phyloP scores from a whole-genome alignment of 1,140 invertebrate species.

The Ephestia elutella region DNA sequence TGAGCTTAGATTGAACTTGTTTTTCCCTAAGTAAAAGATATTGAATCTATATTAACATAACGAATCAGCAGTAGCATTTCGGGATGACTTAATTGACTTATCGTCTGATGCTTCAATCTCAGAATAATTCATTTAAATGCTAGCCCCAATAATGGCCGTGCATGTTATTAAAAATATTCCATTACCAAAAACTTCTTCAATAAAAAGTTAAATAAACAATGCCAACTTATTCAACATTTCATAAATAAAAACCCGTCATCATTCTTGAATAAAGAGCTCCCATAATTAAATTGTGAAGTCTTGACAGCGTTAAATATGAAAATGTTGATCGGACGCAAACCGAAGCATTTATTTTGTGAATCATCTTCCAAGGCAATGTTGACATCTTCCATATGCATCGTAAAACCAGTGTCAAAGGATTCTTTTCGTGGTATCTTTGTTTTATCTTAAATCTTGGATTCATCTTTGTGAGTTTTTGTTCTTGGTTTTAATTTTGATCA shows the following conservation, averaged over 20 bases:
- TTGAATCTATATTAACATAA: no score
- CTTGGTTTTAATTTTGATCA: no score
- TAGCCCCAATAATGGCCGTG: no score
- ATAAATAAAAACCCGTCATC: not conserved
- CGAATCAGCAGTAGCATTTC: no score
- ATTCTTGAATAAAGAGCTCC: not conserved
- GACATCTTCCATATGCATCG: constrained; percentile 1
- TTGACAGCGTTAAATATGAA: constrained; percentile 5
- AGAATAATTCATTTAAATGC: constrained; percentile 20
- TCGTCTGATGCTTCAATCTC: no score
- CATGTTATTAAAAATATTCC: not conserved
- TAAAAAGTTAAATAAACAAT: not conserved
- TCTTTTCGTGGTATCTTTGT: not conserved
- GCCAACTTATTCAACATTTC: not conserved
- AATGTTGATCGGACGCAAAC: not conserved
- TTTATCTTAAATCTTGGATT: not conserved
- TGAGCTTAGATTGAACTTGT: no score
- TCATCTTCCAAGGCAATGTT: not conserved
- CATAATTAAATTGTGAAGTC: not conserved
- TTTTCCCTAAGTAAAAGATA: no score
- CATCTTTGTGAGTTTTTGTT: not conserved
- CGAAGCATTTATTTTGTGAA: not conserved
- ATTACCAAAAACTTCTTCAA: not conserved
- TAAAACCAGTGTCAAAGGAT: not conserved
- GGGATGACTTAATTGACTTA: no score